phyloP scores from a whole-genome alignment of 2,888 invertebrate species.

The Sphaerolaimus hirsutus region DNA sequence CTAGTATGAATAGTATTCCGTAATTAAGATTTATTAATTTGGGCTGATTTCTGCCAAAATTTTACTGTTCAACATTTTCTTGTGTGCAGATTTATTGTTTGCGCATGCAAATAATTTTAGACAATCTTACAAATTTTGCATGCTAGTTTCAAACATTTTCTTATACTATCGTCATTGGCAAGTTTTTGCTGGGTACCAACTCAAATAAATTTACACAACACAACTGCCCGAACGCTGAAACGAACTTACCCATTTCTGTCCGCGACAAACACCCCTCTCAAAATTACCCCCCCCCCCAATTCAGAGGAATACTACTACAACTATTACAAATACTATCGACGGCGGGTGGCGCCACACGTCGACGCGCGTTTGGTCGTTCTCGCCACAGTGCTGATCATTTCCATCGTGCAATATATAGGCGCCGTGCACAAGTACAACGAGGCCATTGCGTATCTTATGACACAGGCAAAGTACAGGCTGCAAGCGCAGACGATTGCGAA shows the following conservation, averaged over 20 bases:
- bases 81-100: too few species aligned
- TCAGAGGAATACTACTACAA: constrained; percentile 51
- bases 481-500: constrained; percentile 38
- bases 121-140: too few species aligned
- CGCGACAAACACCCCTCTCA: too few species aligned
- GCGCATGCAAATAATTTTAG: too few species aligned
- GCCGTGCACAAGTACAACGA: constrained; percentile 38
- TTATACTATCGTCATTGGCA: too few species aligned
- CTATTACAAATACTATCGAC: constrained; percentile 63
- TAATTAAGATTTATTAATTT: not conserved
- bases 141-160: too few species aligned
- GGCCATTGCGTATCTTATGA: constrained; percentile 59
- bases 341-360: constrained; percentile 61
- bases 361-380: constrained; percentile 61
- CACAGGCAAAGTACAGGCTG: constrained; percentile 56
- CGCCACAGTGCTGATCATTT: constrained; percentile 57
- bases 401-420: constrained; percentile 40
- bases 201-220: too few species aligned
- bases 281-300: not conserved
- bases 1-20: not conserved
- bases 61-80: too few species aligned
- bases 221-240: too few species aligned
- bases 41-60: too few species aligned
- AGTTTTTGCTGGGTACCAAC: too few species aligned
- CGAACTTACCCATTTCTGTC: too few species aligned